Base-by-base conservation (phyloP, 2,888 invertebrate genomes). In the Lasioglossum leucozonium region DNA sequence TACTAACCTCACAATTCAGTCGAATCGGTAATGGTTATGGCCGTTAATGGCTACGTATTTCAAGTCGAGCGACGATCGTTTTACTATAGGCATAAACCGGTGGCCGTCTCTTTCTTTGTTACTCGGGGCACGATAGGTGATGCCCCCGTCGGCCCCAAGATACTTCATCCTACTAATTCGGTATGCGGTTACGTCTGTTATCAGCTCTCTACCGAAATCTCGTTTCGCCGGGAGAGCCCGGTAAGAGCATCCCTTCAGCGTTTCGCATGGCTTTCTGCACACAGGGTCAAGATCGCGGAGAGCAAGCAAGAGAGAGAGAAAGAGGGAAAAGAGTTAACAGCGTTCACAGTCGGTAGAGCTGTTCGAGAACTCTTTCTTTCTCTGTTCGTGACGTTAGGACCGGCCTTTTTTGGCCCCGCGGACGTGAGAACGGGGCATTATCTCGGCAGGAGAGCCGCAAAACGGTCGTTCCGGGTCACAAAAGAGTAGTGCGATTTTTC, bases 11-110 rank as follows among this genome's bases (percentile, higher is more conserved):
- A 88, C 89, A 91, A 90, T 93, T 93, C 91, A 89, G 92, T 92
- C 91, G 93, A 92, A 93, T 94, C 93, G 92, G 92, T 94, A 94
- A 94, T 94, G 93, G 93, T 94, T 94, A 94, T 94, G 91, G 93
- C 93, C 92, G 92, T 92, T 94, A 94, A 94, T 94, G 93, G 93
- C 93, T 92, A 93, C 92, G 93, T 94, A 93, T 93, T 92, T 92
- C 92, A 90, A 90, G 88, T 83, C 86, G 85, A 83, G 84, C 85
- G 87, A 85, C 84, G 87, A 90, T 86, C 89, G 87, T 87, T 87
- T 88, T 85, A 79, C 83, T 81, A 81, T 82, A 86, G 83, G 44
- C 22, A 67, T 18, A 34, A 37, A 79, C 78, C 72, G 72, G 40
- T 75, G 79, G 81, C 73, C 82, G 81, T 72, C 78, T 81, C 82